Base-by-base conservation (phyloP, 2,888 invertebrate species). In the Drosophila seclusa region DNA sequence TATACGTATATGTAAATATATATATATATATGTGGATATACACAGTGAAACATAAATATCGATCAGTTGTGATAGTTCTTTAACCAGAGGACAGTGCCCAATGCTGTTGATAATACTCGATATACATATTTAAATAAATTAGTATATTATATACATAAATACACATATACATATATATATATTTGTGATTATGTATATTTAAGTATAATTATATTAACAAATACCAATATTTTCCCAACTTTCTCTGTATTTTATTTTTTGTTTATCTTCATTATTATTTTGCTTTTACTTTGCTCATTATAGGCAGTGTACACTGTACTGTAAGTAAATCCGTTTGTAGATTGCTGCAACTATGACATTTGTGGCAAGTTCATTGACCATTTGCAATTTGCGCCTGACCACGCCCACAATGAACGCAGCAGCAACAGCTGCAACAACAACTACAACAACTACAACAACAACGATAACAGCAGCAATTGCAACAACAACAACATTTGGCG, bases 301-400 rank as follows among this genome's bases (percentile, higher is more conserved):
- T 18, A 40, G 24, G 24, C 10, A 34, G 0, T 31, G 10, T 32
- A 32, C 38, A 40, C 52, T 53, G 29, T 36, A n/a, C n/a, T 13
- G 36, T 27, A 34, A 49, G 38, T n/a, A 32, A 36, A 27, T 18
- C 11, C 18, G 27, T 38, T 38, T 40, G 49, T 10, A 16, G 29
- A n/a, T 54, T 48, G 53, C 36, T n/a, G 64, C 52, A 38, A 54
- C 54, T 42, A 16, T 21, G 38, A n/a, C 55, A 36, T 36, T 65
- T 65, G 62, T 7, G 76, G 68, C 76, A 76, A 76, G 78, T 78
- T 78, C 78, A 76, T 78, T 78, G 78, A 78, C 78, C 78, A 80
- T 50, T 68, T 52, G 62, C 70, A 61, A 52, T 61, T 75, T 58
- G 49, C 40, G 73, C 74, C 81, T 73, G 76, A 79, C 84, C 89